These are phyloP conservation scores for Pelosia muscerda DNA, from an alignment of 2,888 invertebrate species.

Conservation along the genomic window DNA sequence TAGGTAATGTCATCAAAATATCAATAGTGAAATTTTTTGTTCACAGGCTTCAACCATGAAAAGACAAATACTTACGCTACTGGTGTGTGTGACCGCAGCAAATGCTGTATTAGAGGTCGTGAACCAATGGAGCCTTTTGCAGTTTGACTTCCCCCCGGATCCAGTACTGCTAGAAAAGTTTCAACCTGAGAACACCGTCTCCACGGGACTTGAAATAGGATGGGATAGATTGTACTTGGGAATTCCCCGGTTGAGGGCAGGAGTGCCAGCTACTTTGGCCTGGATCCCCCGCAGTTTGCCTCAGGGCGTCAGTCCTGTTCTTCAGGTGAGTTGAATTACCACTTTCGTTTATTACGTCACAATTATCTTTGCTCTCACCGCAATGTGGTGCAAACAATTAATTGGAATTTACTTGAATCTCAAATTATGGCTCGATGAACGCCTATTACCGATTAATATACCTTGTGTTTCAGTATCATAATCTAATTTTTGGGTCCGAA, in stretches of 20 bases:
- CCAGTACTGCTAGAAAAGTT: constrained; percentile 86
- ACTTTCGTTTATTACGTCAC: constrained; percentile 34
- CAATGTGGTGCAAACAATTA: neutral
- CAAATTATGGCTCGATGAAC: neutral
- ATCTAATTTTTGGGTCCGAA: no score
- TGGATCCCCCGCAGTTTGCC: constrained; percentile 89
- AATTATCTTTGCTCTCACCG: neutral
- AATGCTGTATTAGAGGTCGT: constrained; percentile 87
- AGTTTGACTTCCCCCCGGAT: constrained; percentile 89
- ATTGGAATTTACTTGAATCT: neutral
- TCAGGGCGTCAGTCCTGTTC: constrained; percentile 89
- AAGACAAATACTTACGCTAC: constrained; percentile 59
- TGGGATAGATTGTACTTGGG: constrained; percentile 92
- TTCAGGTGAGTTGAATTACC: constrained; percentile 81
- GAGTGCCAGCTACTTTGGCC: constrained; percentile 92
- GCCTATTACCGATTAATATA: no score
- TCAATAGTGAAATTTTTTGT: constrained; percentile 8
- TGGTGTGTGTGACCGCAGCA: constrained; percentile 68
- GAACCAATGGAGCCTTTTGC: constrained; percentile 90
- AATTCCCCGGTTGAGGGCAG: constrained; percentile 90
- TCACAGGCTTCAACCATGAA: constrained; percentile 59
- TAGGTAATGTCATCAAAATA: no score
- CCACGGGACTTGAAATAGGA: constrained; percentile 92
- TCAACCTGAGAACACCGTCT: constrained; percentile 91
- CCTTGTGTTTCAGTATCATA: no score